Evolutionary conservation across 2,888 invertebrate genomes (phyloP), one percentile per base, ranked within the genome.

Genomic region (Julus scanicus): DNA sequence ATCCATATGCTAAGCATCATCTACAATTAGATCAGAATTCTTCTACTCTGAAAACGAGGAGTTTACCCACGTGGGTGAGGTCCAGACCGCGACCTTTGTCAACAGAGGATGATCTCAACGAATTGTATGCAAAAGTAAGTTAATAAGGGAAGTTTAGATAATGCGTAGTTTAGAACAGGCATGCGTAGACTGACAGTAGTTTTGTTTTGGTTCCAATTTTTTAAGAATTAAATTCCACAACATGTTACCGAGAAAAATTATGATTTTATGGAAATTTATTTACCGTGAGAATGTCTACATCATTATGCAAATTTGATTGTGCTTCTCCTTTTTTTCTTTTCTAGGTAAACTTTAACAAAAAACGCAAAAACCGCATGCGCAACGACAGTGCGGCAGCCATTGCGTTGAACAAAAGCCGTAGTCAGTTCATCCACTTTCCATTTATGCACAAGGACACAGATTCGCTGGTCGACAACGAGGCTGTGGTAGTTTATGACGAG

Each of bases 401-500:
- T 91, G 96, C 96, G 37, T 93, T 96, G 90, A 94, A 95, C 92
- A 95, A 95, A 92, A 96, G 95, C n/a, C 94, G 95, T 91, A 90
- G 91, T 88, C 87, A 90, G 63, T 89, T 89, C 88, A 89, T 90
- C 49, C 89, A 89, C 29, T 89, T 90, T 39, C 91, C 91, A 37
- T 89, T 90, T 71, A 90, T 91, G 20, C 90, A 90, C 83, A 93
- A 94, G 90, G 94, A 94, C 91, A 94, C 94, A 6, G 94, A 94
- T 90, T 93, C 94, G 9, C 93, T 95, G 91, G 94, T 96, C 88
- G 95, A 95, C 92, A 95, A 95, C 89, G 96, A 96, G 92, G 96
- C 96, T 2, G 95, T 96, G 89, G 95, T 96, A 89, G 95, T 96
- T 13, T 96, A 96, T 91, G 96, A 96, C 91, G 96, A 96, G 93